Evolutionary conservation across 2,797 vertebrate genomes (phyloP), one percentile per base, ranked within the genome.

Genomic region (Coendou prehensilis): DNA sequence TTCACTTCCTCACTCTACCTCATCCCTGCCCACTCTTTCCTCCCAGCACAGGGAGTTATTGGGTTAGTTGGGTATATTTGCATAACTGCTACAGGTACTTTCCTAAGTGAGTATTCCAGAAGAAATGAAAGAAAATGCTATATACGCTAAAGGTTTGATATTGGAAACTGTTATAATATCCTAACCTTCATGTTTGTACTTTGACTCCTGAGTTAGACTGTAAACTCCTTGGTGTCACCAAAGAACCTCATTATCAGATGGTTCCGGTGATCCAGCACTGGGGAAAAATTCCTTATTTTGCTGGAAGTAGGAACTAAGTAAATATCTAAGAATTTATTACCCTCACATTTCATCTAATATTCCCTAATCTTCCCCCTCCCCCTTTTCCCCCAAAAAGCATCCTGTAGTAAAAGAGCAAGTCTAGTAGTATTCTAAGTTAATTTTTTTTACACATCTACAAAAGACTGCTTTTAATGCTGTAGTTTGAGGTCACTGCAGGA

Each of bases 91-190:
- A 14, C 20, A 73, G 81, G 30, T 57, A 82, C 75, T 85, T 81
- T 61, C 59, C 59, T 92, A 78, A 86, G 15, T 3, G 85, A 81
- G 4, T 75, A 57, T 59, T 78, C 23, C 28, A 59, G 57, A 96
- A 91, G 54, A 91, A 92, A 78, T 22, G 79, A 45, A 14, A 94
- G 30, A 86, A 95, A 94, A 57, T 37, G 13, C 26, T 56, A n/a
- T 28, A 59, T 13, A 41, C 50, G 81, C 78, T 91, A 81, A 81
- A 71, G 57, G 56, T 13, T 28, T 88, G 59, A 61, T 73, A 33
- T 0, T 50, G 9, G 26, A 64, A 87, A 64, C 17, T 52, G 28
- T 11, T 57, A 80, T 9, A 33, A 69, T 69, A 83, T 47, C 26
- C 45, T 52, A 83, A 84, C 9, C 54, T 71, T 82, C 37, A n/a